Evolutionary conservation across 2,888 invertebrate genomes (phyloP).

Genomic region (Hemithea aestivaria): DNA sequence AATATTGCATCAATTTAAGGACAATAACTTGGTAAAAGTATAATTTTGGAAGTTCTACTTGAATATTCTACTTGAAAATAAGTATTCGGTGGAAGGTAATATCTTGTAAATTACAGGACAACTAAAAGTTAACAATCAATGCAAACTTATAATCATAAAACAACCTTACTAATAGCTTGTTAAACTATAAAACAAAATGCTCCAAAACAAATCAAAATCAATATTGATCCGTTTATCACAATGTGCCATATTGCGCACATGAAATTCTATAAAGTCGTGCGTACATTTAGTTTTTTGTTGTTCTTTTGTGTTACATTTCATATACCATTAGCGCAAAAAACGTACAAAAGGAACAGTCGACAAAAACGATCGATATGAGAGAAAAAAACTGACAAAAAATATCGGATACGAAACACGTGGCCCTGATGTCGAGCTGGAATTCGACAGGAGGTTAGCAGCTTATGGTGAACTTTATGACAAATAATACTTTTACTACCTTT

Average conservation of each 20-base stretch:
- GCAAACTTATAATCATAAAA: too few relatives aligned
- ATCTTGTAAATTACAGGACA: too few relatives aligned
- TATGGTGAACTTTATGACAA: constrained; percentile 19
- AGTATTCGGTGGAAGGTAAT: too few relatives aligned
- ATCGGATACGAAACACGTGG: constrained; percentile 51
- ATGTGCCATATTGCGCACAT: constrained; percentile 2
- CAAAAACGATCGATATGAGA: constrained; percentile 37
- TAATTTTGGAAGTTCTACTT: too few relatives aligned
- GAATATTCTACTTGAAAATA: too few relatives aligned
- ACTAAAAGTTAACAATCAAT: too few relatives aligned
- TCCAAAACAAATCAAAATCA: too few relatives aligned
- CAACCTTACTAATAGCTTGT: too few relatives aligned
- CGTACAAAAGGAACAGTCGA: constrained; percentile 33
- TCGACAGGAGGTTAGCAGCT: constrained; percentile 19
- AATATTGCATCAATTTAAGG: too few relatives aligned
- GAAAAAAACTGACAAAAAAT: constrained; percentile 33
- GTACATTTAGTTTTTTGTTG: constrained; percentile 26
- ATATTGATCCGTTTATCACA: too few relatives aligned
- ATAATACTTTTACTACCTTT: constrained; percentile 1
- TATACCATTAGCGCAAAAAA: constrained; percentile 41
- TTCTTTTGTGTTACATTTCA: constrained; percentile 43
- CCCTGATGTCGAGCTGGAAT: constrained; percentile 26
- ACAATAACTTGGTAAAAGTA: too few relatives aligned
- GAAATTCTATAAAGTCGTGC: constrained; percentile 18
- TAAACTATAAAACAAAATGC: too few relatives aligned